Evolutionary conservation across 2,113 vertebrate species (phyloP), one percentile per base, ranked within the genome.

Genomic region (Anhinga rufa): DNA sequence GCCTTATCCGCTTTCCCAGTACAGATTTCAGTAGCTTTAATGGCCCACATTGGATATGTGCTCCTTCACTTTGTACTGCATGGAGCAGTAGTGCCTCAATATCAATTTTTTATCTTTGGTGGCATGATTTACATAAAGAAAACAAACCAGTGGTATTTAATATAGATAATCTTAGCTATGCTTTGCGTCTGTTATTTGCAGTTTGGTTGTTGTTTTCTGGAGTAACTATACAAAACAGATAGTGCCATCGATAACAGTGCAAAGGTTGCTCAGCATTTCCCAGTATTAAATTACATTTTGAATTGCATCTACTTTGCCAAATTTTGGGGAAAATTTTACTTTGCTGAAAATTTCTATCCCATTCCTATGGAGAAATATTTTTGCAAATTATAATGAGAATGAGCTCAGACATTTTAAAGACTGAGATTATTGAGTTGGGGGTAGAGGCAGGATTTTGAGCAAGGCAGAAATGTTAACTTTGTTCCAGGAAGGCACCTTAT

Each of bases 181-280:
- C 10, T 77, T 71, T 42, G 21, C 17, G 9, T 36, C 58, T 54
- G 28, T 77, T 36, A 25, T 18, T 38, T 86, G 38, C 28, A 42
- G 6, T n/a, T 72, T 29, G 10, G 31, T 13, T 57, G 16, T 12
- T 85, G 13, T 61, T 90, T 88, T 52, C 31, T 46, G 17, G 57
- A 82, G 14, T 82, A 93, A 79, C 5, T 11, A 24, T 15, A 34
- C 18, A 79, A 77, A 82, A 10, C 17, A 48, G 62, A 55, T 3
- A 71, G 18, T 38, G 38, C 17, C 32, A 24, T 9, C 1, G 1
- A 48, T 17, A 65, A 36, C 1, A 2, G 6, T 42, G 12, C 6
- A 32, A 69, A 90, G 20, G 3, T 65, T 52, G 18, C 26, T 80
- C 48, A 52, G 13, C 16, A 9, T 60, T 78, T 86, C n/a, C 22